These are phyloP conservation scores for Drosophila gunungcola DNA, from an alignment of 1,140 invertebrate genomes.

Conservation along the genomic window DNA sequence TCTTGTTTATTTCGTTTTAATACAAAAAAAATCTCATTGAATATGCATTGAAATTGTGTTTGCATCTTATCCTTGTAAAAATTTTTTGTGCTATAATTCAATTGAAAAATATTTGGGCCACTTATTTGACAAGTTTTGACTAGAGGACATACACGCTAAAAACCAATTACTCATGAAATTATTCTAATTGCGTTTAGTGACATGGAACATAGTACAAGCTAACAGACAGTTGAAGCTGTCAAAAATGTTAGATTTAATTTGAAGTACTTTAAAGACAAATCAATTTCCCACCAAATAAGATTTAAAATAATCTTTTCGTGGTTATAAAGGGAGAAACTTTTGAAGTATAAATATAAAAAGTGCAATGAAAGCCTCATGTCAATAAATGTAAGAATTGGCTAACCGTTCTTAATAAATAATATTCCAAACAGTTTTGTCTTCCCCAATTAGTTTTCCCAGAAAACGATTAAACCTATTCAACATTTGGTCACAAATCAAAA, in stretches of 20 bases:
- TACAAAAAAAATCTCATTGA: constrained; percentile 37
- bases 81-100: constrained; percentile 43
- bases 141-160: constrained; percentile 40
- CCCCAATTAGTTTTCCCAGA: not conserved
- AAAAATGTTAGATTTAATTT: not conserved
- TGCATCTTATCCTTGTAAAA: constrained; percentile 29
- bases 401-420: too few species aligned
- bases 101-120: constrained; percentile 30
- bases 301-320: too few species aligned
- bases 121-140: constrained; percentile 25
- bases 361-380: too few species aligned
- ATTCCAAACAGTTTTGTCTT: not conserved
- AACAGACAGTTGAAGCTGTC: not conserved
- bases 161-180: constrained; percentile 24
- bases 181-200: not conserved
- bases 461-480: constrained; percentile 16
- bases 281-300: too few species aligned
- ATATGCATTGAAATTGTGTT: constrained; percentile 18
- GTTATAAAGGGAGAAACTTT: too few species aligned
- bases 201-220: not conserved
- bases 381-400: too few species aligned
- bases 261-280: not conserved
- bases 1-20: constrained; percentile 31
- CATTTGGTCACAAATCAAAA: constrained; percentile 25
- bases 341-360: too few species aligned